Percentiles rank a stretch among this genome's conserved stretches.
Conservation (phyloP, 2,797 vertebrate species). For the Schizothorax lantsangensis region DNA sequence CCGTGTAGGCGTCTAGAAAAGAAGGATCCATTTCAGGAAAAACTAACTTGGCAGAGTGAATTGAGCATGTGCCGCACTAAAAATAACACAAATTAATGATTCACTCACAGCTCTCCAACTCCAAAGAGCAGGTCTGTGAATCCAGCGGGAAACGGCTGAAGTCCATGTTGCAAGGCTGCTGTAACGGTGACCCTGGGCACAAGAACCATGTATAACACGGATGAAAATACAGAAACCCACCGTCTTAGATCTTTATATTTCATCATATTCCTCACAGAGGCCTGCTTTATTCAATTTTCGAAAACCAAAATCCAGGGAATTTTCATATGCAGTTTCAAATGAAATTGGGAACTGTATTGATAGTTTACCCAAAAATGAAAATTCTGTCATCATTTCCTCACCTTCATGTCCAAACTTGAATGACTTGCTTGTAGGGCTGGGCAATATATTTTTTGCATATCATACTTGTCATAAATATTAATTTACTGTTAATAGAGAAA, state of each 20-base stretch:
- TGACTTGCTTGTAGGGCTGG: not conserved
- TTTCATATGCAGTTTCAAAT: not conserved
- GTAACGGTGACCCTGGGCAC: constrained; percentile 91
- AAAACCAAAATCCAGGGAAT: not conserved
- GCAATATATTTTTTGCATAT: not conserved
- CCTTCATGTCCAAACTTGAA: not conserved
- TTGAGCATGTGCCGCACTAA: constrained; percentile 15
- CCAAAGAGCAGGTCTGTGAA: constrained; percentile 93
- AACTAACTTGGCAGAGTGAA: constrained; percentile 29
- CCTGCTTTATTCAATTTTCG: not conserved
- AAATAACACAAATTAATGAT: constrained; percentile 36
- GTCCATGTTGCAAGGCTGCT: constrained; percentile 98
- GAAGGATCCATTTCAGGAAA: constrained; percentile 20
- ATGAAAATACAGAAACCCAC: not conserved
- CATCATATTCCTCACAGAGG: constrained; percentile 2
- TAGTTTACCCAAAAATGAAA: not conserved
- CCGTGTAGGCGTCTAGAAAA: constrained; percentile 91
- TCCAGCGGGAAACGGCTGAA: constrained; percentile 95
- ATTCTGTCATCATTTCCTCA: not conserved
- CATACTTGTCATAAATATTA: not conserved
- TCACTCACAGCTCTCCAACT: constrained; percentile 94
- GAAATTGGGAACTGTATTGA: not conserved
- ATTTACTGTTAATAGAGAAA: not conserved
- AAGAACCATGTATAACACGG: constrained; percentile 22
- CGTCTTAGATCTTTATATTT: constrained; percentile 13